Base-by-base conservation (phyloP, 2,888 invertebrate genomes). In the Leptogaster cylindrica region DNA sequence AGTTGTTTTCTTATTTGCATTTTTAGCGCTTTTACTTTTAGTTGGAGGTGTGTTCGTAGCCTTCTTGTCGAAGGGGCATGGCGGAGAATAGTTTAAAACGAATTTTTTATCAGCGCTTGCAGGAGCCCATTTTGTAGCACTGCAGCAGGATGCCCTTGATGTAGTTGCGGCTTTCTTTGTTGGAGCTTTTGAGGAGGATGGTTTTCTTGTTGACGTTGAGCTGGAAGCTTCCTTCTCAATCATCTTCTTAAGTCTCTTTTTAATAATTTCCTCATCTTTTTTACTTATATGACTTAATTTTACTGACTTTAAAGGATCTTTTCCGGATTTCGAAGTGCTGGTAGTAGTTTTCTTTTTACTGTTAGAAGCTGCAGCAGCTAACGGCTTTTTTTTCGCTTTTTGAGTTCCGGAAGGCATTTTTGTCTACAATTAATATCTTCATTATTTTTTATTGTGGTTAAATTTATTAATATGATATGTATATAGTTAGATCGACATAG, bases 151-250 rank as follows among this genome's bases (percentile, higher is more conserved):
- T 10, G n/a, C n/a, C n/a, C n/a, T n/a, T n/a, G n/a, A n/a, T n/a
- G n/a, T n/a, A n/a, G n/a, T 25, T 5, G 16, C 31, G 3, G 36
- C 25, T 16, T 52, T 52, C 2, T 20, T 52, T 20, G 55, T 23
- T 14, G n/a, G n/a, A n/a, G n/a, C n/a, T n/a, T n/a, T n/a, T n/a
- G 55, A 55, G 1, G 55, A 23, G 20, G 33, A 36, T 10, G 52
- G 18, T 18, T 25, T 52, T 7, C 31, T 20, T 23, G n/a, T n/a
- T n/a, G n/a, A n/a, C n/a, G n/a, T n/a, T n/a, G n/a, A n/a, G n/a
- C n/a, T n/a, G n/a, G n/a, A n/a, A n/a, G 36, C 55, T 20, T 55
- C 55, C 55, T 36, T 39, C 18, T 55, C 31, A 55, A 55, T 33
- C 5, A 55, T 12, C 12, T 39, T 55, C 12, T 55, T 55, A 20